These are phyloP conservation scores for Noctua janthe DNA, from an alignment of 2,888 invertebrate genomes.

Conservation along the genomic window DNA sequence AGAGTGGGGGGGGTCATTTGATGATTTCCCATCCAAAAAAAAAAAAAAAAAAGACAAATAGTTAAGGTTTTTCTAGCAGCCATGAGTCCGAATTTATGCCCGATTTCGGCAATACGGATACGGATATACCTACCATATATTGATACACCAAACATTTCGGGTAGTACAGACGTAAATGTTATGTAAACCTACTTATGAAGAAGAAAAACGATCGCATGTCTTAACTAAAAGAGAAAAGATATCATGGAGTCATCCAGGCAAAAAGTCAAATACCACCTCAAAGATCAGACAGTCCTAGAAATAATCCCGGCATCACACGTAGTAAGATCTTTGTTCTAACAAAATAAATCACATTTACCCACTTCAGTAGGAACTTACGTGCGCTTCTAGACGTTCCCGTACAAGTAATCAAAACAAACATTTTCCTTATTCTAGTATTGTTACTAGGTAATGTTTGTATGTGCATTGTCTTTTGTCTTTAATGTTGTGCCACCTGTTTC, in stretches of 20 bases:
- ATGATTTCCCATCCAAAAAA: too few relatives aligned
- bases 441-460: constrained; percentile 18
- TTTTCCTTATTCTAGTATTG: constrained; percentile 64
- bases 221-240: background rate
- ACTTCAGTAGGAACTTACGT: constrained; percentile 66
- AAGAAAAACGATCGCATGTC: too few relatives aligned
- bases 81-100: too few relatives aligned
- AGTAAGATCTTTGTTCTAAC: constrained; percentile 53
- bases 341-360: constrained; percentile 73
- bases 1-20: too few relatives aligned
- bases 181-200: background rate
- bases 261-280: constrained; percentile 17
- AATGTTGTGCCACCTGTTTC: constrained; percentile 13
- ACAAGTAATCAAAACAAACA: constrained; percentile 71
- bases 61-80: too few relatives aligned
- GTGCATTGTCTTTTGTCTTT: constrained; percentile 20
- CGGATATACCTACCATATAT: too few relatives aligned
- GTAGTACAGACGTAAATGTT: background rate
- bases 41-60: too few relatives aligned
- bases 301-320: constrained; percentile 37
- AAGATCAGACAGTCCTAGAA: constrained; percentile 25
- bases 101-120: too few relatives aligned
- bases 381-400: constrained; percentile 63
- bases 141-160: too few relatives aligned
- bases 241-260: background rate